Percentiles rank a stretch among this genome's conserved stretches.
Evolutionary conservation across 2,888 invertebrate species (phyloP).

Genomic region (Geotrupes spiniger): DNA sequence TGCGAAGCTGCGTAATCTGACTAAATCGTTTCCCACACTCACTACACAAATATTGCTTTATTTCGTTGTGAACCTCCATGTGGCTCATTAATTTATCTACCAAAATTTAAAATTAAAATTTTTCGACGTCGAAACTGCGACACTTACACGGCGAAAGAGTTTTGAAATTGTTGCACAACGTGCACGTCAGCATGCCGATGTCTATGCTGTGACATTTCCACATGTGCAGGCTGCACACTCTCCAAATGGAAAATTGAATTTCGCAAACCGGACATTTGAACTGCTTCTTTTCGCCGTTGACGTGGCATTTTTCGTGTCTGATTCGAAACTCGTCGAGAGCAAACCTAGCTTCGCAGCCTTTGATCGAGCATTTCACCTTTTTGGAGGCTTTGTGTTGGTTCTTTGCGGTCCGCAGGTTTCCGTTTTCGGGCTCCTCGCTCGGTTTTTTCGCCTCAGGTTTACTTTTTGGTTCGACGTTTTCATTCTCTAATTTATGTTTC

Average conservation of each 20-base stretch:
- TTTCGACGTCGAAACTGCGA: not conserved
- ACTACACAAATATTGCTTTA: constrained; percentile 53
- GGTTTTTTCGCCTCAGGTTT: no score
- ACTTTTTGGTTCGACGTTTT: constrained; percentile 15
- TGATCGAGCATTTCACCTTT: constrained; percentile 50
- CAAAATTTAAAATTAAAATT: not conserved
- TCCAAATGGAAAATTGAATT: constrained; percentile 60
- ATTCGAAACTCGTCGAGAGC: constrained; percentile 48
- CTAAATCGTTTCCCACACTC: constrained; percentile 62
- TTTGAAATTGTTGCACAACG: constrained; percentile 57
- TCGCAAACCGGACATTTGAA: constrained; percentile 58
- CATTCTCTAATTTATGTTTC: constrained; percentile 28
- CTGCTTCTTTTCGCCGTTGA: constrained; percentile 41
- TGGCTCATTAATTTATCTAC: constrained; percentile 60
- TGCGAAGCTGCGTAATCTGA: constrained; percentile 59
- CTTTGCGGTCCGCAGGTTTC: constrained; percentile 29
- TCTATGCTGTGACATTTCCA: constrained; percentile 66
- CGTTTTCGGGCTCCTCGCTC: no score
- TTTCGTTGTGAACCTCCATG: constrained; percentile 60
- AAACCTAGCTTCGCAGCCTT: constrained; percentile 58
- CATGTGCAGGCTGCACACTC: constrained; percentile 63
- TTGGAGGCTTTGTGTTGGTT: constrained; percentile 37
- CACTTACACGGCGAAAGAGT: constrained; percentile 52
- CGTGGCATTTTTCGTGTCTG: constrained; percentile 56
- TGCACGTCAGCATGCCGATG: constrained; percentile 58